Conservation (phyloP, 2,888 invertebrate genomes). For the Serrognathus titanus region DNA sequence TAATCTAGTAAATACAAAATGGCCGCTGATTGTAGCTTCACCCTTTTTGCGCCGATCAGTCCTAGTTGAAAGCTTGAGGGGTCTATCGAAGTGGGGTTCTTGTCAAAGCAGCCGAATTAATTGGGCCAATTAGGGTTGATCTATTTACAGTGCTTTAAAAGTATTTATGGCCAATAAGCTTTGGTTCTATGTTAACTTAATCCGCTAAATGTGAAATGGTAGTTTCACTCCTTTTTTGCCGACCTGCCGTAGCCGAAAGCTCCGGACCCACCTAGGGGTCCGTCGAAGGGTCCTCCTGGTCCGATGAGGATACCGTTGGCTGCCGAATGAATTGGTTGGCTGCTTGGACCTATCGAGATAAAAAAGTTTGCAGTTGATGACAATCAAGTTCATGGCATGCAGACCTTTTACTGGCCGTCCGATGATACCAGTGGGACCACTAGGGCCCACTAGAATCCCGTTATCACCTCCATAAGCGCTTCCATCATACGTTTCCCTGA, state of each 20-base stretch:
- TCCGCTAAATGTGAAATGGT: too few species aligned
- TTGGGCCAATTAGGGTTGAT: too few species aligned
- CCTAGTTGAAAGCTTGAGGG: too few species aligned
- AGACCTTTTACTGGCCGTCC: constrained; percentile 38
- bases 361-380: constrained; percentile 14
- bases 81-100: too few species aligned
- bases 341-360: constrained; percentile 4
- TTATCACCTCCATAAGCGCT: constrained; percentile 11
- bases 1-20: too few species aligned
- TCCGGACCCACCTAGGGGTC: constrained; percentile 23
- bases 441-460: constrained; percentile 49
- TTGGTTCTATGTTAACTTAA: too few species aligned
- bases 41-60: too few species aligned
- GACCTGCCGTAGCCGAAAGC: constrained; percentile 10
- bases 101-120: too few species aligned
- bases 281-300: constrained; percentile 39
- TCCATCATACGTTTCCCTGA: constrained; percentile 15
- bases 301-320: constrained; percentile 38
- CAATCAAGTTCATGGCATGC: too few species aligned
- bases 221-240: not conserved
- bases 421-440: constrained; percentile 55
- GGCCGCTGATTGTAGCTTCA: too few species aligned
- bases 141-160: too few species aligned
- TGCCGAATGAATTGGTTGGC: constrained; percentile 23
- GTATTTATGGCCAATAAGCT: too few species aligned